Evolutionary conservation across 2,113 vertebrate genomes (phyloP).

Genomic region (Echinops telfairi): DNA sequence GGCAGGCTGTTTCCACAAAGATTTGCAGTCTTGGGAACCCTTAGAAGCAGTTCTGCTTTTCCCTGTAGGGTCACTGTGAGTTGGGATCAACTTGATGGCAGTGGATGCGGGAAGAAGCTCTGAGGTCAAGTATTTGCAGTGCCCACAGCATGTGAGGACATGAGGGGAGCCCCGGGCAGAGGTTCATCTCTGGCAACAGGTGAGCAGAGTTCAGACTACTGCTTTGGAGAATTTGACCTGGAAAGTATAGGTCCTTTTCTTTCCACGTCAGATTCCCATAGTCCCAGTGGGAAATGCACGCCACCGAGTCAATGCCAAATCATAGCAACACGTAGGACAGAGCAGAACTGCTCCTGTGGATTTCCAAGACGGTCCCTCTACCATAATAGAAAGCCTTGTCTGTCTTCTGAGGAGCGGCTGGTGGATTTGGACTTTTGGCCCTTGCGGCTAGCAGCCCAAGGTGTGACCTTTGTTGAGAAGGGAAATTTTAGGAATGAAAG

Average conservation of each 20-base stretch:
- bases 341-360: too few relatives aligned
- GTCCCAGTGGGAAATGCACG: background rate
- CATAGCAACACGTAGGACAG: too few relatives aligned
- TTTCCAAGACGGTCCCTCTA: too few relatives aligned
- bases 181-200: background rate
- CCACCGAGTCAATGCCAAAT: too few relatives aligned
- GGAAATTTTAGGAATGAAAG: background rate
- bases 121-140: background rate
- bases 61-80: too few relatives aligned
- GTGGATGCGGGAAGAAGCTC: background rate
- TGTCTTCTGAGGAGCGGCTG: too few relatives aligned
- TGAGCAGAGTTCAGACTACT: rapidly evolving
- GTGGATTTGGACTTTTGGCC: too few relatives aligned
- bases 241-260: background rate
- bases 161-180: rapidly evolving
- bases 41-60: too few relatives aligned
- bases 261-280: background rate
- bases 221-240: background rate
- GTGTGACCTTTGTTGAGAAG: background rate
- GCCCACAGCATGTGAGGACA: rapidly evolving
- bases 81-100: background rate
- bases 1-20: background rate
- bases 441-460: too few relatives aligned
- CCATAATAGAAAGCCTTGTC: too few relatives aligned
- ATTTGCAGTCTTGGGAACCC: background rate